These are phyloP conservation scores for Furnarius figulus DNA, from an alignment of 2,113 vertebrate species.

Conservation along the genomic window DNA sequence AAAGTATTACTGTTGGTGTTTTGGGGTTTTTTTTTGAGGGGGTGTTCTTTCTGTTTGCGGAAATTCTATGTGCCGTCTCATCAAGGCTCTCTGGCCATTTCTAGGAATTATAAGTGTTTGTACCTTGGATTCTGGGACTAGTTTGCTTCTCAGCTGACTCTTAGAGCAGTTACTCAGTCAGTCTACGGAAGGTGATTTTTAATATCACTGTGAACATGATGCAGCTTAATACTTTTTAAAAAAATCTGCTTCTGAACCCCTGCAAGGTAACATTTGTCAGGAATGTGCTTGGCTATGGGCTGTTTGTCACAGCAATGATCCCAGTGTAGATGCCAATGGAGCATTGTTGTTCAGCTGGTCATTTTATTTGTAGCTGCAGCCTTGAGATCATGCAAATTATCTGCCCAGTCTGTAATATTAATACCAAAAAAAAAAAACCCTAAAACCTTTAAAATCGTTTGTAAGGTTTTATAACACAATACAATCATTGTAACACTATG, in stretches of 20 bases:
- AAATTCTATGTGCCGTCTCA: not conserved
- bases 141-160: conserved; percentile 4
- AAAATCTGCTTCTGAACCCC: not conserved
- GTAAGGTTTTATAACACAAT: conserved; percentile 40
- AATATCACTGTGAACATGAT: not conserved
- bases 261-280: conserved; percentile 8
- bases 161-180: not conserved
- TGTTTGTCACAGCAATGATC: not conserved
- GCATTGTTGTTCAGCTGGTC: not conserved
- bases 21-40: rapidly evolving
- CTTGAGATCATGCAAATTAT: conserved; percentile 25
- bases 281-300: not conserved
- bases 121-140: not conserved
- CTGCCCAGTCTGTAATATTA: conserved; percentile 24
- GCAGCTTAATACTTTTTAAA: not conserved
- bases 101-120: not conserved
- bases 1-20: not conserved
- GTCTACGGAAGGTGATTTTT: conserved; percentile 22
- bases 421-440: not conserved
- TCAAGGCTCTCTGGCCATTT: not conserved
- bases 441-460: conserved; percentile 54
- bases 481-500: not conserved
- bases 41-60: not conserved
- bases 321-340: not conserved
- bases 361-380: conserved; percentile 7